Percentiles rank a stretch among this genome's conserved stretches.
These are phyloP conservation scores for Fistularia commersonii DNA, from an alignment of 2,797 vertebrate species.

Conservation along the genomic window DNA sequence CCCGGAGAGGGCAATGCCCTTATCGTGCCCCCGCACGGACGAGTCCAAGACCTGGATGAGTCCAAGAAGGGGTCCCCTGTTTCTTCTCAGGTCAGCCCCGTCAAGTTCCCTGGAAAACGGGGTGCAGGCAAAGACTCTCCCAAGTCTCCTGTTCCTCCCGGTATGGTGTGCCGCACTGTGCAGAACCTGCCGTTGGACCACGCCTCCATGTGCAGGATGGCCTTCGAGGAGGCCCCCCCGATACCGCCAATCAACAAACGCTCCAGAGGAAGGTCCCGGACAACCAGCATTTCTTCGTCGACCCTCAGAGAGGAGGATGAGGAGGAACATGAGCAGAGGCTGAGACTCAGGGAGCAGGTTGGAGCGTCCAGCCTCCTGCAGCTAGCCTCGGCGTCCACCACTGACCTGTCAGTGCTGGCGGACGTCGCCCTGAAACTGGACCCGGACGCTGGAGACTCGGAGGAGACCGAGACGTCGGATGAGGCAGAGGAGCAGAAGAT, in stretches of 20 bases:
- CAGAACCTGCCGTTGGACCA: constrained; percentile 89
- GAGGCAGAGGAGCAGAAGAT: constrained; percentile 83
- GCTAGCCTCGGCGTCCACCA: constrained; percentile 69
- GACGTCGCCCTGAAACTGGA: constrained; percentile 80
- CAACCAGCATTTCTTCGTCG: constrained; percentile 47
- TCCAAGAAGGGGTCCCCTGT: constrained; percentile 47
- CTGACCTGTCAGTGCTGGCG: constrained; percentile 81
- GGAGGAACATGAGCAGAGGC: constrained; percentile 63
- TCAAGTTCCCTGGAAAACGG: constrained; percentile 63
- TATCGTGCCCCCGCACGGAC: constrained; percentile 69
- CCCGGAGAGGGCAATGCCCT: constrained; percentile 69
- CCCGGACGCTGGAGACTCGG: constrained; percentile 75
- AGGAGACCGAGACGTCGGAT: constrained; percentile 83
- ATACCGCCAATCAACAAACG: constrained; percentile 55
- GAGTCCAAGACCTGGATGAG: constrained; percentile 55
- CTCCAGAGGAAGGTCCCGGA: constrained; percentile 68
- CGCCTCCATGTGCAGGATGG: constrained; percentile 85
- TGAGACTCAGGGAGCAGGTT: constrained; percentile 74
- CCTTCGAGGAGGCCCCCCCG: constrained; percentile 74
- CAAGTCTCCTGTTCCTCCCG: constrained; percentile 49
- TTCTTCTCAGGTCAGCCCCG: constrained; percentile 39
- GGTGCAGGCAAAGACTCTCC: constrained; percentile 61
- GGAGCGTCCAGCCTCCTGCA: constrained; percentile 77
- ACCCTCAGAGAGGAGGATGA: constrained; percentile 66
- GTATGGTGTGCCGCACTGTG: constrained; percentile 82